These are phyloP conservation scores for Semicossyphus pulcher DNA, from an alignment of 2,113 vertebrate species.

Conservation along the genomic window DNA sequence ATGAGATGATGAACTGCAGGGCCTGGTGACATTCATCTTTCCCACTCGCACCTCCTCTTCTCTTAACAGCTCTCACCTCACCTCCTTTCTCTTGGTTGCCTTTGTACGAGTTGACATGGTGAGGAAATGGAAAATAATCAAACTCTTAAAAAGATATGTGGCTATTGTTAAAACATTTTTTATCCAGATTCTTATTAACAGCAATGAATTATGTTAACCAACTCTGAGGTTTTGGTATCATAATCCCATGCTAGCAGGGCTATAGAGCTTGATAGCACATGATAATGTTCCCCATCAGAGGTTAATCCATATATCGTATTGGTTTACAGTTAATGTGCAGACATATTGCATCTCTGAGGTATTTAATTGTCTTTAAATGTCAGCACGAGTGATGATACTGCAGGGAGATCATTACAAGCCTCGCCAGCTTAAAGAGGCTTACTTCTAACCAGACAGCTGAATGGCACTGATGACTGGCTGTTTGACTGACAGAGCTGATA, in stretches of 20 bases:
- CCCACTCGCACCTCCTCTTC: slow-evolving; percentile 46
- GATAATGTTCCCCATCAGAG: slow-evolving; percentile 22
- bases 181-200: background rate
- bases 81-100: slow-evolving; percentile 3
- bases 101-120: slow-evolving; percentile 14
- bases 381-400: slow-evolving; percentile 63
- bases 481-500: slow-evolving; percentile 53
- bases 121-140: slow-evolving; percentile 23
- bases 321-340: slow-evolving; percentile 31
- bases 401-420: slow-evolving; percentile 67
- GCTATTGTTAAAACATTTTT: slow-evolving; percentile 12
- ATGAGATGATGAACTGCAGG: slow-evolving; percentile 80
- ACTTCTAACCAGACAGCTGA: slow-evolving; percentile 52
- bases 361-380: slow-evolving; percentile 81
- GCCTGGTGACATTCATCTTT: slow-evolving; percentile 78
- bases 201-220: background rate
- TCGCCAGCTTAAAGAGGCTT: slow-evolving; percentile 50
- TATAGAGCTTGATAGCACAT: background rate
- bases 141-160: background rate
- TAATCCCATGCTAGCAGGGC: background rate
- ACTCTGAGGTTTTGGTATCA: background rate
- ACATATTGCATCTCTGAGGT: slow-evolving; percentile 56
- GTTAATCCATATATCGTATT: slow-evolving; percentile 41
- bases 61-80: slow-evolving; percentile 14
- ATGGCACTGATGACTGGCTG: slow-evolving; percentile 29